Percentiles rank a stretch among this genome's conserved stretches.
Conservation (phyloP, 2,113 vertebrate species). For the Colius striatus region DNA sequence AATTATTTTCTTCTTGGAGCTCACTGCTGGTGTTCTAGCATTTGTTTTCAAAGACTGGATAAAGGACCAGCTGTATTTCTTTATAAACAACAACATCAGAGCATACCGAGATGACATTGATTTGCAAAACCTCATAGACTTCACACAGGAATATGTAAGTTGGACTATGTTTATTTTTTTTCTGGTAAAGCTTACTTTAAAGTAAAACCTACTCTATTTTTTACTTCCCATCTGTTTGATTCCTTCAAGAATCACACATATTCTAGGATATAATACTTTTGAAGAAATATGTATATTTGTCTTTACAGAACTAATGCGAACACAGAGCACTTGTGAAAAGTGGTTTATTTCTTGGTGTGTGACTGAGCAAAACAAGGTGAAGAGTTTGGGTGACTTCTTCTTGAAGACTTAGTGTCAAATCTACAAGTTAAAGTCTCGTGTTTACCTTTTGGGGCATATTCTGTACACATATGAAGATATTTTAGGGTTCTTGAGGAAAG, state of each 20-base stretch:
- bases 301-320: neutral
- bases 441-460: neutral
- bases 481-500: neutral
- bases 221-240: neutral
- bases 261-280: neutral
- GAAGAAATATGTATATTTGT: neutral
- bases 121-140: conserved; percentile 98
- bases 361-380: neutral
- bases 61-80: conserved; percentile 98
- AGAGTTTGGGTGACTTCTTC: neutral
- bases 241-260: conserved; percentile 19
- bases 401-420: neutral
- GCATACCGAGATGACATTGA: conserved; percentile 98
- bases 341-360: neutral
- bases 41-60: conserved; percentile 99
- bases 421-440: neutral
- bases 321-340: neutral
- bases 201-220: neutral
- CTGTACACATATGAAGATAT: neutral
- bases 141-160: conserved; percentile 98
- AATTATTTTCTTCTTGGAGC: conserved; percentile 98
- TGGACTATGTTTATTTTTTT: neutral
- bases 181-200: neutral
- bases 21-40: conserved; percentile 94
- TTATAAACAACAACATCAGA: conserved; percentile 99